Evolutionary conservation across 2,113 vertebrate genomes (phyloP), one percentile per base, ranked within the genome.

Genomic region (Eclectus roratus): DNA sequence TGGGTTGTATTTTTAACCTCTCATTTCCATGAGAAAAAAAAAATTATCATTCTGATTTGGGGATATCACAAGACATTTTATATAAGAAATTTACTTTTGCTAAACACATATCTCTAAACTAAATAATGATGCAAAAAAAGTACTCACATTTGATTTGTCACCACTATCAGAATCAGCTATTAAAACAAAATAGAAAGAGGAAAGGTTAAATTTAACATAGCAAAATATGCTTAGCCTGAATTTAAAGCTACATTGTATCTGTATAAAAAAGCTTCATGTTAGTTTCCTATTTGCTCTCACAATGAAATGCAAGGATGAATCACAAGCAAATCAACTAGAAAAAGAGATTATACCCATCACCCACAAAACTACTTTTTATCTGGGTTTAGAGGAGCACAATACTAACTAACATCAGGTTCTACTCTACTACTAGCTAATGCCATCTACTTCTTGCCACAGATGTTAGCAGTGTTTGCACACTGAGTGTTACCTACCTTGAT

Each of bases 141-240:
- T 98, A 93, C 97, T 98, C 76, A 95, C 97, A 21, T 98, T 97
- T 63, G 98, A 97, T 91, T 97, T 98, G 76, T 98, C 98, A 91
- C 90, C 95, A 86, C 85, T 95, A 44, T 97, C 95, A 93, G 94
- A 94, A 80, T 97, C 97, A 35, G 88, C 98, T 98, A 94, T n/a
- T 83, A 37, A 95, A 77, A 89, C 21, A 71, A 84, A 72, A 24
- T 4, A 87, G 76, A 93, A 88, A 77, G 88, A 81, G 55, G 83
- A 88, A 93, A 94, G 68, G 53, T 49, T 52, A 94, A 39, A 56
- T 41, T 91, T 58, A 94, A 81, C 21, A 63, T 2, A 58, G 49
- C 28, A 56, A 68, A 73, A 91, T 43, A 17, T 49, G 16, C 29
- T 89, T 43, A 91, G 41, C 18, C 73, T 91, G 41, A 43, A 85